phyloP scores from a whole-genome alignment of 2,888 invertebrate species.

The Pollenia angustigena region DNA sequence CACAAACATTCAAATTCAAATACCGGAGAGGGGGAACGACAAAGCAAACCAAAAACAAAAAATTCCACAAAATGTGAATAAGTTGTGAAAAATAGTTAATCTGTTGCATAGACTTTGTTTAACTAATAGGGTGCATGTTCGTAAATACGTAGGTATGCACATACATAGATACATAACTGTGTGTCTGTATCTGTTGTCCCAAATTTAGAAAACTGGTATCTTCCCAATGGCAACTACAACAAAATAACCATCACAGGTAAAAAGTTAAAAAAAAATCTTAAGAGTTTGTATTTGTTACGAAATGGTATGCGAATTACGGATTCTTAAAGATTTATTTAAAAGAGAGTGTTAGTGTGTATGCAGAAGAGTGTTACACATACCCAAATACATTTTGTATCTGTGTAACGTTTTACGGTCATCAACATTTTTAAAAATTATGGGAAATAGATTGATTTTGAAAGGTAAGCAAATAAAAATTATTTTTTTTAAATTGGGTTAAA shows the following conservation, averaged over 20 bases:
- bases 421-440: slow-evolving; percentile 55
- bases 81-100: slow-evolving; percentile 66
- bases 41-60: slow-evolving; percentile 15
- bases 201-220: slow-evolving; percentile 72
- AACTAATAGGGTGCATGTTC: slow-evolving; percentile 26
- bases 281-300: slow-evolving; percentile 47
- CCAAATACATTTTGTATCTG: background rate
- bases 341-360: background rate
- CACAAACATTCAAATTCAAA: slow-evolving; percentile 42
- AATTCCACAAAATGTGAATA: slow-evolving; percentile 40
- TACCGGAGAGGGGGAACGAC: slow-evolving; percentile 8
- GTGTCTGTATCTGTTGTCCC: slow-evolving; percentile 66
- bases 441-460: slow-evolving; percentile 68
- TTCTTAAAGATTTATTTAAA: slow-evolving; percentile 46
- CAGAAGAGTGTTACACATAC: too few relatives aligned
- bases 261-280: slow-evolving; percentile 19
- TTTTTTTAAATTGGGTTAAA: slow-evolving; percentile 68
- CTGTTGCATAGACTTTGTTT: slow-evolving; percentile 56
- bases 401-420: slow-evolving; percentile 44
- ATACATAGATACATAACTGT: slow-evolving; percentile 30
- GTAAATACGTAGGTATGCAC: too few relatives aligned
- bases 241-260: slow-evolving; percentile 60
- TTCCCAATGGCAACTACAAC: slow-evolving; percentile 15
- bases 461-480: slow-evolving; percentile 26
- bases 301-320: slow-evolving; percentile 44